These are phyloP conservation scores for Oscarella lobularis DNA, from an alignment of 37 sponge, comb jelly and placozoan species.

Conservation along the genomic window DNA sequence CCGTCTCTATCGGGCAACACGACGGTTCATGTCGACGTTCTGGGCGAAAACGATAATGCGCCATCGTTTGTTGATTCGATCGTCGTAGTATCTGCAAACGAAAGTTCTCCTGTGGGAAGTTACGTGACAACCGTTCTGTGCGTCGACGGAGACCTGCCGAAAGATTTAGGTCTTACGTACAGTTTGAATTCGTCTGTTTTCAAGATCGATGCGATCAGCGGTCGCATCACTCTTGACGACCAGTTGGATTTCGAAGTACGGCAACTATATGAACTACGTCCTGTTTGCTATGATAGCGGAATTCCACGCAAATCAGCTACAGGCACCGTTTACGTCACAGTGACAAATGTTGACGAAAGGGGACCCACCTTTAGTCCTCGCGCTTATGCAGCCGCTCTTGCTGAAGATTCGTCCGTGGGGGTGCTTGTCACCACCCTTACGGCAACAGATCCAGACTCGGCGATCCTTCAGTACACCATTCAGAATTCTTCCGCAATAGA, in stretches of 20 bases:
- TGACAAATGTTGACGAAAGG: not conserved
- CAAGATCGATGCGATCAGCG: not conserved
- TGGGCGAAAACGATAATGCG: constrained; percentile 49
- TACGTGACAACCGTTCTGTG: not conserved
- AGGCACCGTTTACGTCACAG: not conserved
- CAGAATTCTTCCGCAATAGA: not conserved
- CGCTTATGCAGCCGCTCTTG: not conserved
- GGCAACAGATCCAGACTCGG: not conserved
- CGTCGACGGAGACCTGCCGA: constrained; percentile 6
- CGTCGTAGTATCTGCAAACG: constrained; percentile 1
- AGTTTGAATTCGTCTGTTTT: not conserved
- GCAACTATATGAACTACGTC: not conserved
- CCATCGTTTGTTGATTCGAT: constrained; percentile 23
- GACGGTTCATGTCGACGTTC: constrained; percentile 33
- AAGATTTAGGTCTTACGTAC: not conserved
- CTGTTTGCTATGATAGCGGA: not conserved
- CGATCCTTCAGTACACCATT: not conserved
- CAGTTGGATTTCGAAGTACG: not conserved
- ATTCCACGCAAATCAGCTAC: not conserved
- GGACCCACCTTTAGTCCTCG: not conserved
- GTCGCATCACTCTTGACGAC: not conserved
- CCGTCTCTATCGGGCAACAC: constrained; percentile 21
- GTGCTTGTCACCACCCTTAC: not conserved
- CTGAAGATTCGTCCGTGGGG: not conserved
- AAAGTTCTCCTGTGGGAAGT: constrained; percentile 1